phyloP scores from a whole-genome alignment of 2,797 vertebrate species.

The Apodemus agrarius region DNA sequence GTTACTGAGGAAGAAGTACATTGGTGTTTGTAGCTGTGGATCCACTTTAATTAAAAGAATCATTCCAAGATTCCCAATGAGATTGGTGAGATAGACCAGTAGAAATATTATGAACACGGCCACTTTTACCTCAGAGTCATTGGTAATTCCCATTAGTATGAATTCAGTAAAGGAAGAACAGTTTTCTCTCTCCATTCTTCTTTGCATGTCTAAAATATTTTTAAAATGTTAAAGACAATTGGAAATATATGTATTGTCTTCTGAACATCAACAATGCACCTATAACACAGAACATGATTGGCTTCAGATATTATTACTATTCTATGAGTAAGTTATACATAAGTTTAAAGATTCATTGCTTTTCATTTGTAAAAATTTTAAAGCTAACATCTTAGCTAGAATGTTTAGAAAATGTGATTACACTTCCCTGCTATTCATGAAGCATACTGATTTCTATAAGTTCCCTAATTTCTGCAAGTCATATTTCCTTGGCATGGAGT shows the following conservation, averaged over 20 bases:
- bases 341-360: neutral
- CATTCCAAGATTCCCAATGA: conserved; percentile 64
- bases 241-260: neutral
- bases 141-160: conserved; percentile 33
- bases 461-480: neutral
- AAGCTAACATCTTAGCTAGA: neutral
- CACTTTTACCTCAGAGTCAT: neutral
- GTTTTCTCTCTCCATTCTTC: neutral
- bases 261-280: neutral
- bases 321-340: neutral
- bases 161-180: conserved; percentile 1
- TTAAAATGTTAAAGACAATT: neutral
- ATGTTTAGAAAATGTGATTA: neutral
- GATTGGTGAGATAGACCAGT: neutral
- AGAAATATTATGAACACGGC: neutral
- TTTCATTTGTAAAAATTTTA: neutral
- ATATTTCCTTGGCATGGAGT: neutral
- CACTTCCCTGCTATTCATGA: neutral
- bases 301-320: neutral
- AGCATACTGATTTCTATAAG: neutral
- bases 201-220: neutral
- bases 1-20: conserved; percentile 74
- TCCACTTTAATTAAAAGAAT: conserved; percentile 40
- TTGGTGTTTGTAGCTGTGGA: conserved; percentile 3
- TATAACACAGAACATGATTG: neutral